Conservation (phyloP, 2,888 invertebrate genomes). For the Brachyptera risi region DNA sequence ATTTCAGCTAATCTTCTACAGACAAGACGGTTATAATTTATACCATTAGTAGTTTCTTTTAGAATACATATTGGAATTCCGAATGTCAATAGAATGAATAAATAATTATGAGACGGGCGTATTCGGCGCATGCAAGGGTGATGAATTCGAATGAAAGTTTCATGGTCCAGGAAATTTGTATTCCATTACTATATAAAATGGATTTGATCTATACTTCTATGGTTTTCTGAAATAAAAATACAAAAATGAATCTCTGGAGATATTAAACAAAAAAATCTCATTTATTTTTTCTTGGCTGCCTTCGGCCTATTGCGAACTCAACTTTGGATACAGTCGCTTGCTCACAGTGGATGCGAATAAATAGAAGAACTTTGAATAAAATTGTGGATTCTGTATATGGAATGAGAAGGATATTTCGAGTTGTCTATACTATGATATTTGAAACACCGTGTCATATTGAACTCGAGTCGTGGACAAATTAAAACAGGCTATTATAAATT, state of each 20-base stretch:
- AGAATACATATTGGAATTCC: not conserved
- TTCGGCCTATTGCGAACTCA: not conserved
- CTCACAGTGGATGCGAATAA: no score
- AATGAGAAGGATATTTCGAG: not conserved
- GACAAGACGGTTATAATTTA: not conserved
- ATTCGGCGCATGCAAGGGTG: not conserved
- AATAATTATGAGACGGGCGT: not conserved
- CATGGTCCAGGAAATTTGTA: not conserved
- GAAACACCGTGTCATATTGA: not conserved
- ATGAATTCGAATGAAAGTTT: not conserved
- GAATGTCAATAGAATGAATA: not conserved
- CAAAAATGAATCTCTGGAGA: not conserved
- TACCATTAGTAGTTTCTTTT: not conserved
- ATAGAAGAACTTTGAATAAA: no score
- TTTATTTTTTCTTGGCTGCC: not conserved
- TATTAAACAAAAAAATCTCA: not conserved
- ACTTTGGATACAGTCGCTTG: not conserved
- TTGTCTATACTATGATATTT: not conserved
- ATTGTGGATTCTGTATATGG: no score
- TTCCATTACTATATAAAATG: not conserved
- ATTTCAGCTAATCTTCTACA: not conserved
- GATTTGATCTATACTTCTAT: not conserved
- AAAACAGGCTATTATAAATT: not conserved
- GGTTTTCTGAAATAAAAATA: not conserved
- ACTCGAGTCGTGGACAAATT: not conserved